These are phyloP conservation scores for Onychomys torridus DNA, from an alignment of 2,797 vertebrate genomes.

Conservation along the genomic window DNA sequence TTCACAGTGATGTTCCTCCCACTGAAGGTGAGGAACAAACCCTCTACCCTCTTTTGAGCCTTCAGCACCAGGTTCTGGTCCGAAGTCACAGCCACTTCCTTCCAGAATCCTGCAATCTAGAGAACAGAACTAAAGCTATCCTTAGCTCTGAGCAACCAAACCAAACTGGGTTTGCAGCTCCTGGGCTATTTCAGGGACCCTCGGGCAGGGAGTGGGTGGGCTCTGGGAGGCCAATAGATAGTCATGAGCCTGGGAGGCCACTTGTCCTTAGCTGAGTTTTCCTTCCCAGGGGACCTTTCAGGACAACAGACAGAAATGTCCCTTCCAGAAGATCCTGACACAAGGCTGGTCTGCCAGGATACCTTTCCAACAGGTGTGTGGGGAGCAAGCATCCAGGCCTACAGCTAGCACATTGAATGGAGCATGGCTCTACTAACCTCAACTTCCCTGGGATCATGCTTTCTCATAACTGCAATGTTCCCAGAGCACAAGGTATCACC, in stretches of 20 bases:
- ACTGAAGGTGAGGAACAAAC: slow-evolving; percentile 39
- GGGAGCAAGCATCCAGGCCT: neutral
- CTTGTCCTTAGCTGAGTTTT: neutral
- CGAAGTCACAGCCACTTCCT: slow-evolving; percentile 64
- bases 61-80: slow-evolving; percentile 43
- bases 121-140: neutral
- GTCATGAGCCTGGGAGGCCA: neutral
- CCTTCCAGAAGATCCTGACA: neutral
- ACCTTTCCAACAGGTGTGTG: neutral
- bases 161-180: no score
- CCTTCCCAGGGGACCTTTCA: neutral
- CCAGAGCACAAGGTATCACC: neutral
- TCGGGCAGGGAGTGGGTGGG: fast-evolving
- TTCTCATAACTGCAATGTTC: neutral
- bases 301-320: neutral
- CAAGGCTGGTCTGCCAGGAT: neutral
- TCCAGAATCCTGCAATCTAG: slow-evolving; percentile 69
- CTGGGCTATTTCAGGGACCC: no score
- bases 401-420: neutral
- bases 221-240: neutral
- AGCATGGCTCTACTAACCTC: neutral
- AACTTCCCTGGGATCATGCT: fast-evolving
- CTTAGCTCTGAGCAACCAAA: neutral
- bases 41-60: slow-evolving; percentile 16
- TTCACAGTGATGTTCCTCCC: neutral